These are phyloP conservation scores for Thalassarche chlororhynchos DNA, from an alignment of 2,113 vertebrate genomes.

Conservation along the genomic window DNA sequence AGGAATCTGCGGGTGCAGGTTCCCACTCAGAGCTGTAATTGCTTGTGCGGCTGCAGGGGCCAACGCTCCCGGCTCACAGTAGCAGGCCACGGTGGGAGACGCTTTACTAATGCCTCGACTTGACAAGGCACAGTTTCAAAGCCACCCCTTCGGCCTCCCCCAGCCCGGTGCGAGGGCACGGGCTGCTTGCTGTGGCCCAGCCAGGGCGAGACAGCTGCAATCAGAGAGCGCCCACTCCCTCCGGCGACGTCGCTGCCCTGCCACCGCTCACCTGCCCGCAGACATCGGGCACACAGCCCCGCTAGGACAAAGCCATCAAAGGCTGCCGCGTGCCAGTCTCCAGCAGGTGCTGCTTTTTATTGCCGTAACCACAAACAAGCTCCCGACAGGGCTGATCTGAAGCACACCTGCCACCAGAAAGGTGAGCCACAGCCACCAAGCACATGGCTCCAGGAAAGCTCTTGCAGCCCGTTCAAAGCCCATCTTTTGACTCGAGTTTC, in stretches of 20 bases:
- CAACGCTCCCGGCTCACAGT: not conserved
- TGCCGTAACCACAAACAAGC: constrained; percentile 49
- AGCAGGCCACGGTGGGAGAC: not conserved
- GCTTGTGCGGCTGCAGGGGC: not conserved
- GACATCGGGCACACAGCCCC: not conserved
- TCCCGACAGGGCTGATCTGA: constrained; percentile 15
- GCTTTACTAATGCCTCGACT: not conserved
- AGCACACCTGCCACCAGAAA: constrained; percentile 77
- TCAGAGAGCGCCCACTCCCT: not conserved
- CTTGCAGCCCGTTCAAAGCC: constrained; percentile 48
- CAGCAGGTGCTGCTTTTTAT: constrained; percentile 72
- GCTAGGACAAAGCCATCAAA: constrained; percentile 58
- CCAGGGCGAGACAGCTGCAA: not conserved
- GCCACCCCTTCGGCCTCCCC: not conserved
- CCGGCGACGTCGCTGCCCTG: not conserved
- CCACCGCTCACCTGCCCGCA: not conserved
- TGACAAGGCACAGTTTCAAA: not conserved
- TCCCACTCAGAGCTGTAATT: not conserved
- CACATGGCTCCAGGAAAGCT: constrained; percentile 64
- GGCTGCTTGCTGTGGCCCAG: not conserved
- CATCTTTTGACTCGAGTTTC: constrained; percentile 21
- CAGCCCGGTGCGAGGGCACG: fast-evolving
- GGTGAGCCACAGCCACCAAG: constrained; percentile 60
- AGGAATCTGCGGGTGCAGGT: not conserved
- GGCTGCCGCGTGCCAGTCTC: constrained; percentile 40